Conservation (phyloP, 2,113 vertebrate genomes). For the Dasyurus viverrinus region DNA sequence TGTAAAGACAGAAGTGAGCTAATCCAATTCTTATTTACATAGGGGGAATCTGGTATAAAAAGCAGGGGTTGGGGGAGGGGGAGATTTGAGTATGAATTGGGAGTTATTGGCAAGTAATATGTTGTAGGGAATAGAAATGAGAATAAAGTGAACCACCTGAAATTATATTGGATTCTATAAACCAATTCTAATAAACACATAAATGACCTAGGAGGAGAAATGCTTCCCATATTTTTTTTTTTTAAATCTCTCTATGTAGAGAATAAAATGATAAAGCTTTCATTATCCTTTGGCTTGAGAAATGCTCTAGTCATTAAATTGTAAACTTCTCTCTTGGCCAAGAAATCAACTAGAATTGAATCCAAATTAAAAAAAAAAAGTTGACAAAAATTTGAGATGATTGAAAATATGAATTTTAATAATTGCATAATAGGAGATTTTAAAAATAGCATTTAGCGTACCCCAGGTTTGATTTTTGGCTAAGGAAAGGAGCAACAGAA, state of each 20-base stretch:
- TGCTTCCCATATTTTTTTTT: neutral
- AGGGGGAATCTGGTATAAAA: neutral
- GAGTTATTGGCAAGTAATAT: neutral
- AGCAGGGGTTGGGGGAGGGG: no score
- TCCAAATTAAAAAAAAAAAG: neutral
- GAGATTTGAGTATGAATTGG: neutral
- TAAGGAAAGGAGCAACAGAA: conserved; percentile 12
- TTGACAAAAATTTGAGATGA: neutral
- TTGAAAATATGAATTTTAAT: conserved; percentile 8
- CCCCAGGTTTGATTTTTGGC: neutral
- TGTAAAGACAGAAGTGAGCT: neutral
- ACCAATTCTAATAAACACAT: conserved; percentile 30
- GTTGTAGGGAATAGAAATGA: neutral
- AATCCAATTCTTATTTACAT: neutral
- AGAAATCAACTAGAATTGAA: conserved; percentile 5
- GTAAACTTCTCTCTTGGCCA: conserved; percentile 28
- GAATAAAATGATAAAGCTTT: neutral
- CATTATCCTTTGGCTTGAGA: conserved; percentile 41
- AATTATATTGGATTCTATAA: conserved; percentile 5
- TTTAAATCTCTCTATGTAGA: neutral
- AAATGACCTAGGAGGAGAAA: conserved; percentile 11
- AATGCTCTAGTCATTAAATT: neutral
- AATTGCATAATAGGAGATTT: neutral
- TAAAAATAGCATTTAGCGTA: conserved; percentile 2
- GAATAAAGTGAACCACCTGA: neutral